phyloP scores from a whole-genome alignment of 2,797 vertebrate genomes.

The Sciurus vulgaris region DNA sequence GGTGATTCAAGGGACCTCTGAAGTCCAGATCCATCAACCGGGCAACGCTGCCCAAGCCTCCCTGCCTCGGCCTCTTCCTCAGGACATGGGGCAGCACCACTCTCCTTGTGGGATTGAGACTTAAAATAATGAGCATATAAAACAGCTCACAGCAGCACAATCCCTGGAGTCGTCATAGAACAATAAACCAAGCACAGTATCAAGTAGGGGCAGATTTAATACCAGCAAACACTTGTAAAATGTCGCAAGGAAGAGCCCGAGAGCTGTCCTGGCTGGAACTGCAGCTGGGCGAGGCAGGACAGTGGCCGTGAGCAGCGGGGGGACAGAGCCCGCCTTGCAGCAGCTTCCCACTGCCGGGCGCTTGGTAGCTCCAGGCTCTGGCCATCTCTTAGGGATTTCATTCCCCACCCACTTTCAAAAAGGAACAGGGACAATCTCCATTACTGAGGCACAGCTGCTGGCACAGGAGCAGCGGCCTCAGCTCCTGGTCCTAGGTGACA shows the following conservation, averaged over 20 bases:
- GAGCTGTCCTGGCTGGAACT: too few relatives aligned
- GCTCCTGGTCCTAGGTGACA: not conserved
- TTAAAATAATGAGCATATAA: rapidly evolving
- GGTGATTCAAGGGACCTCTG: not conserved
- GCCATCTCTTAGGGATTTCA: not conserved
- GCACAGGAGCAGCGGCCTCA: rapidly evolving
- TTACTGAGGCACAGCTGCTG: not conserved
- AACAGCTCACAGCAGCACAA: rapidly evolving
- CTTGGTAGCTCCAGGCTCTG: rapidly evolving
- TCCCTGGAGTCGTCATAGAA: rapidly evolving
- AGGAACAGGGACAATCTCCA: not conserved
- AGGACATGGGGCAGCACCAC: not conserved
- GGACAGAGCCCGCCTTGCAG: not conserved
- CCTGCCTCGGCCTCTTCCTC: not conserved
- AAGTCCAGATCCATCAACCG: rapidly evolving
- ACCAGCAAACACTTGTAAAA: rapidly evolving
- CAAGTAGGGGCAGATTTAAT: not conserved
- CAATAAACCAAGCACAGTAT: rapidly evolving
- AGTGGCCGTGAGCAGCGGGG: rapidly evolving
- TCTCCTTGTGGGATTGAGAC: not conserved
- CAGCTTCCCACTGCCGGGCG: rapidly evolving
- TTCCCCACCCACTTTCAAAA: not conserved
- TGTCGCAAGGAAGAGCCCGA: not conserved
- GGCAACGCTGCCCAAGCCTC: rapidly evolving
- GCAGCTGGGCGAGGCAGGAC: not conserved